Evolutionary conservation across 1,140 invertebrate genomes (phyloP).

Genomic region (Ceratina japonica): DNA sequence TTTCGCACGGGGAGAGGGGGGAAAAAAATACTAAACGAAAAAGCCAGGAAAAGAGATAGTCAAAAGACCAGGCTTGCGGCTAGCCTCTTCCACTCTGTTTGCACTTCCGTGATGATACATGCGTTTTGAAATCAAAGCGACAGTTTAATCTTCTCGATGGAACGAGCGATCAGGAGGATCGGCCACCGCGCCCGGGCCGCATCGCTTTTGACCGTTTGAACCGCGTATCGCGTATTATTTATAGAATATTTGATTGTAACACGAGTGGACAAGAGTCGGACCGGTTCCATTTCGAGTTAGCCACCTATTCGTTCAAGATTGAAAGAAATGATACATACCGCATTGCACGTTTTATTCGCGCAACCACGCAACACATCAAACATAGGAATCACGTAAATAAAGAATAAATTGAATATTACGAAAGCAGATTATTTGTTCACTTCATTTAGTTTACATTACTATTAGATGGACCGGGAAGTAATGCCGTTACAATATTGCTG

Average conservation of each 20-base stretch:
- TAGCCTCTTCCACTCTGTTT: background rate
- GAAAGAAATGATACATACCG: slow-evolving; percentile 2
- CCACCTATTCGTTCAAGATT: background rate
- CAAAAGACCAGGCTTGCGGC: background rate
- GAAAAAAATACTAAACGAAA: background rate
- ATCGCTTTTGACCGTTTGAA: background rate
- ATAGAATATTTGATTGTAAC: slow-evolving; percentile 8
- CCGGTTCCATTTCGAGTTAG: background rate
- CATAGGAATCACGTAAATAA: too few relatives aligned
- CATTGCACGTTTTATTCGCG: background rate
- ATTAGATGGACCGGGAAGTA: too few relatives aligned
- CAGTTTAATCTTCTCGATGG: slow-evolving; percentile 40
- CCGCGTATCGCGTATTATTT: background rate
- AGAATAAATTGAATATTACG: too few relatives aligned
- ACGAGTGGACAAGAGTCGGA: background rate
- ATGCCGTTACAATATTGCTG: too few relatives aligned
- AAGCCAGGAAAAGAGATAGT: background rate
- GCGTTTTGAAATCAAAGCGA: slow-evolving; percentile 31
- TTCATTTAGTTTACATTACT: too few relatives aligned
- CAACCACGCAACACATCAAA: too few relatives aligned
- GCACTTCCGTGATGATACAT: slow-evolving; percentile 4
- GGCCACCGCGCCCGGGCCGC: background rate
- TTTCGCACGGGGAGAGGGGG: too few relatives aligned
- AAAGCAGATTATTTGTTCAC: too few relatives aligned
- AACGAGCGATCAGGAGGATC: slow-evolving; percentile 2